Base-by-base conservation (phyloP, 2,113 vertebrate genomes). In the Hypomesus transpacificus region DNA sequence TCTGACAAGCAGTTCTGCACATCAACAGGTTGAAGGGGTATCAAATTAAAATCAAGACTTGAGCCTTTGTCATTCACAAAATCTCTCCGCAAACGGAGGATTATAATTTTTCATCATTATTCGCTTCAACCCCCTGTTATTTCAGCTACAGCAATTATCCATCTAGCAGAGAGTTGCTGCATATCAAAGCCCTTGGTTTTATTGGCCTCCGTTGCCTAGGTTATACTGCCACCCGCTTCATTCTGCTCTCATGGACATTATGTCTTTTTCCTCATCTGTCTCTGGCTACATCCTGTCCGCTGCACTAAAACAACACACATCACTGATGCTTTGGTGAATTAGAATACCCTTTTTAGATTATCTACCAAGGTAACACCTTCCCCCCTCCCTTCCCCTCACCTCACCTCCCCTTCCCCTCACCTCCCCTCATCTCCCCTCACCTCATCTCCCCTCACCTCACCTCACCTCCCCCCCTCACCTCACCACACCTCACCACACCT, bases 161-260 rank as follows among this genome's bases (percentile, higher is more conserved):
- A 66, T 78, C 73, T 70, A 66, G 65, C 73, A 60, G 61, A 57
- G 53, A 53, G 64, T 46, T 56, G 68, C 74, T 8, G 39, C 39
- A 67, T 83, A 85, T 82, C 74, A 77, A 70, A 74, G 68, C 73
- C 80, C 81, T 80, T 75, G 80, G 75, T 80, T 82, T 85, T 82
- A 80, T 85, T 84, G 75, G 64, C 72, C 81, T 50, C 51, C 59
- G 58, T 69, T 79, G 73, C 69, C 77, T 74, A 79, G 70, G 73
- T 85, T 74, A 74, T 77, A 77, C 78, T 73, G 70, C 72, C 68
- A 34, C 74, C 31, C 56, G 66, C 77, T 81, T 82, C 67, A 74
- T 80, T 79, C 52, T 71, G 63, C 74, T 79, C 62, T 72, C 66
- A 69, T 21, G 52, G 67, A 70, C 71, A 74, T 14, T 20, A 46